phyloP scores from a whole-genome alignment of 2,113 vertebrate species.

The Cephalopholis sonnerati region DNA sequence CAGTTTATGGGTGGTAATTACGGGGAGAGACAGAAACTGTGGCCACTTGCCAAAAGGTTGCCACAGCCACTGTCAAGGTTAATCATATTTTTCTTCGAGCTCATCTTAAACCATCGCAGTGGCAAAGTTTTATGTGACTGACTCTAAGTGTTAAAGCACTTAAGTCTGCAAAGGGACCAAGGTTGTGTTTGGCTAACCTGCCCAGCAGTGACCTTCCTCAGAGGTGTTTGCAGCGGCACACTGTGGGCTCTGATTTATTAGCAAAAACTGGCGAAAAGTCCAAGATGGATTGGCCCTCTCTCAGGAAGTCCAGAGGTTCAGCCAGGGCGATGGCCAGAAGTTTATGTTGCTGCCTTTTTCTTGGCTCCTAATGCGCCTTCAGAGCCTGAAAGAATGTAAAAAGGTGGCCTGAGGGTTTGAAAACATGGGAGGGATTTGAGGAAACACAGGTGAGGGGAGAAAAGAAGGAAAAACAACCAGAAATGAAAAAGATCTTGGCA shows the following conservation, averaged over 20 bases:
- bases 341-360: conserved; percentile 65
- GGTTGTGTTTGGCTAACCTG: conserved; percentile 49
- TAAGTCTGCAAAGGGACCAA: conserved; percentile 23
- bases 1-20: conserved; percentile 63
- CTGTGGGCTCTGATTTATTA: conserved; percentile 61
- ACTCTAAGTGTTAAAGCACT: conserved; percentile 30
- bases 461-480: conserved; percentile 38
- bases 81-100: conserved; percentile 22
- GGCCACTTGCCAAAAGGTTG: conserved; percentile 39
- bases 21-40: conserved; percentile 34
- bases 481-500: conserved; percentile 58
- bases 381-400: conserved; percentile 73
- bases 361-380: conserved; percentile 59
- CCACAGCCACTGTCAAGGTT: conserved; percentile 45
- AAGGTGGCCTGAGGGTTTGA: conserved; percentile 75
- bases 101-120: conserved; percentile 19
- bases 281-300: conserved; percentile 50
- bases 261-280: conserved; percentile 44
- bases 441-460: conserved; percentile 14
- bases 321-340: conserved; percentile 6
- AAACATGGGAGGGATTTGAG: conserved; percentile 69
- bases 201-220: conserved; percentile 44
- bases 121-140: conserved; percentile 39
- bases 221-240: conserved; percentile 47
- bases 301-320: conserved; percentile 55